A percentile compares a stretch with the other conserved stretches of the same genome.
Evolutionary conservation across 2,797 vertebrate species (phyloP).

Genomic region (Phrynocephalus vlangalii): DNA sequence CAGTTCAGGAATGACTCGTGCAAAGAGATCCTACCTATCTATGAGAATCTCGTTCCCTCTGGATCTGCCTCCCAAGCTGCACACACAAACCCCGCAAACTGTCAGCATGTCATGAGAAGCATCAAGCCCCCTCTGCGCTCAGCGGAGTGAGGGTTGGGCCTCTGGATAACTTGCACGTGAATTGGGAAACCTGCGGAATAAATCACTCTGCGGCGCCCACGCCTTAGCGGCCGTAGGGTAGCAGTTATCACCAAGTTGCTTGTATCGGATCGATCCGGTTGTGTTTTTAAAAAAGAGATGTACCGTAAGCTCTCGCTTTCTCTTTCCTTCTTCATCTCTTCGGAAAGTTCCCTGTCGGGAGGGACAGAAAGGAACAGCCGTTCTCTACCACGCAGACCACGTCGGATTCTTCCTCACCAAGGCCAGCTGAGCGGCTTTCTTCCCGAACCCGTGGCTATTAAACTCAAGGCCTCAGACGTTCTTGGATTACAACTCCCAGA

Average conservation of each 20-base stretch:
- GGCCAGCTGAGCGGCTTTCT: no score
- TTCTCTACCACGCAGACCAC: neutral
- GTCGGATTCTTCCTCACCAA: neutral
- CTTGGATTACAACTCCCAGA: no score
- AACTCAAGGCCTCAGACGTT: neutral
- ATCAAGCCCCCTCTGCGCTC: neutral
- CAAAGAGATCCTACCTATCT: neutral
- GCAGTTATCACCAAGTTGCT: no score
- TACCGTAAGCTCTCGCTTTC: neutral
- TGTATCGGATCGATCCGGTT: neutral
- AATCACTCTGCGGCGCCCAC: no score
- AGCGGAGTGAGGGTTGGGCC: neutral
- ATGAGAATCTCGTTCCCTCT: neutral
- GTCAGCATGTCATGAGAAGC: neutral
- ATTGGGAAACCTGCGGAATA: neutral
- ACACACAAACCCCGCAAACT: neutral
- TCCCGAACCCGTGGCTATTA: neutral
- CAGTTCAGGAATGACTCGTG: neutral
- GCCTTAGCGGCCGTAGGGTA: no score
- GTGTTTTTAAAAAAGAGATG: neutral
- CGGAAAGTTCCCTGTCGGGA: no score
- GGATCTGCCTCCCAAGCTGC: neutral
- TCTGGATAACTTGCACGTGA: accelerated
- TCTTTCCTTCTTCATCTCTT: no score
- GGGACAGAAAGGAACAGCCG: no score